Percentiles rank a stretch among this genome's conserved stretches.
Conservation (phyloP, 2,888 invertebrate species). For the Gortyna flavago region DNA sequence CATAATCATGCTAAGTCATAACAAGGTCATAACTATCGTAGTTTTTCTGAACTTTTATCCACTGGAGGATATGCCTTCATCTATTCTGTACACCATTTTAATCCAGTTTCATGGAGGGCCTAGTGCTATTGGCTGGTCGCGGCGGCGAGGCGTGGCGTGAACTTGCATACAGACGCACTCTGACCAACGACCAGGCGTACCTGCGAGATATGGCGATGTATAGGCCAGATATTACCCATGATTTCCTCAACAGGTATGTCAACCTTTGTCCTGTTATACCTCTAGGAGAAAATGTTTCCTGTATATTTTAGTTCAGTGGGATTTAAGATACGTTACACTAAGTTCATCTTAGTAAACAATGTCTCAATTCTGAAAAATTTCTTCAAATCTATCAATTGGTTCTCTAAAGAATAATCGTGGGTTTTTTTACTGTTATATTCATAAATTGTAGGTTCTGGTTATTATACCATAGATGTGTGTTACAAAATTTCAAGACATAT, state of each 20-base stretch:
- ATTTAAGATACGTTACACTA: not conserved
- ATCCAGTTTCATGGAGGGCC: slow-evolving; percentile 86
- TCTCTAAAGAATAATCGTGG: not conserved
- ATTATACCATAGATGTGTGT: too few relatives aligned
- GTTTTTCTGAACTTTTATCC: not conserved
- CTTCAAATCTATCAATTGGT: not conserved
- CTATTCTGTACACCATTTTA: not conserved
- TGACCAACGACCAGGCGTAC: slow-evolving; percentile 84
- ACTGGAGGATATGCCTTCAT: not conserved
- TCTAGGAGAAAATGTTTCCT: not conserved
- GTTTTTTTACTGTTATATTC: not conserved
- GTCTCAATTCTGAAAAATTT: not conserved
- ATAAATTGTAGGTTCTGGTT: not conserved
- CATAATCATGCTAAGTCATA: too few relatives aligned
- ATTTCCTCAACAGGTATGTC: slow-evolving; percentile 83
- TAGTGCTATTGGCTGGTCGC: slow-evolving; percentile 81
- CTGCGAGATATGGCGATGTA: slow-evolving; percentile 86
- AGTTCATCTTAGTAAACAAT: not conserved
- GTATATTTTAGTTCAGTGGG: not conserved
- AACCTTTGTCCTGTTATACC: not conserved
- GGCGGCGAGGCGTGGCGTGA: slow-evolving; percentile 85
- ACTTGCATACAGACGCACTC: slow-evolving; percentile 84
- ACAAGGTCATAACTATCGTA: not conserved
- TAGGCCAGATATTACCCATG: slow-evolving; percentile 84
- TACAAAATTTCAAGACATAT: not conserved